Evolutionary conservation across 30 jellyfish, hydroid and myxozoan species (phyloP).

Genomic region (Aurelia sp.): DNA sequence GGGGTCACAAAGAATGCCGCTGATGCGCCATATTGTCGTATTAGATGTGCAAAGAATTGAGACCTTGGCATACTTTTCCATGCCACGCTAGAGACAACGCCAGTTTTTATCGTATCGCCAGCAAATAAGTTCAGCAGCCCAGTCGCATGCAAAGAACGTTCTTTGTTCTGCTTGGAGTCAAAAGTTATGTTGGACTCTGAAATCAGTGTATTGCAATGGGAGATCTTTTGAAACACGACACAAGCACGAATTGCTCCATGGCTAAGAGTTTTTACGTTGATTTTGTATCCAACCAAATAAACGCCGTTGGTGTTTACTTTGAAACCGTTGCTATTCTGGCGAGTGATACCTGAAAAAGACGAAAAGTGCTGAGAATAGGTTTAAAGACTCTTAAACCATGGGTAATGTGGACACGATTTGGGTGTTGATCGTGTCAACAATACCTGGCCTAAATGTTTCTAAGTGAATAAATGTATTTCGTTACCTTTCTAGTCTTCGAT

Average conservation of each 20-base stretch:
- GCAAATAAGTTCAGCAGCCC: conserved; percentile 27
- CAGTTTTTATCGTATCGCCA: conserved; percentile 32
- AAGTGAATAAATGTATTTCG: no score
- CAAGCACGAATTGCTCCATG: conserved; percentile 25
- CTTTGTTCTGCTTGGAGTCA: not conserved
- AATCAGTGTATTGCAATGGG: conserved; percentile 33
- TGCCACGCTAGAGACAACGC: conserved; percentile 5
- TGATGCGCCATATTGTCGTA: conserved; percentile 18
- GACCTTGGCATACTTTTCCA: conserved; percentile 22
- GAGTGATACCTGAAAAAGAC: no score
- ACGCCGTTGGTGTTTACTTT: conserved; percentile 19
- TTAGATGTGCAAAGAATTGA: conserved; percentile 23
- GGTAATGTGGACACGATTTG: no score
- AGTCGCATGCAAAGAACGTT: conserved; percentile 42
- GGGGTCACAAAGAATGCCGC: conserved; percentile 44
- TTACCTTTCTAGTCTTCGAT: no score
- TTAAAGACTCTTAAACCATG: no score
- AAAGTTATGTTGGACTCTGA: conserved; percentile 46
- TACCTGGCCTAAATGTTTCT: no score
- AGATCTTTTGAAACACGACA: conserved; percentile 5
- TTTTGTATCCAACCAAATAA: conserved; percentile 32
- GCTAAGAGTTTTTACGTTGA: not conserved
- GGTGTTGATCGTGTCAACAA: no score
- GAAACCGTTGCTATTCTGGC: not conserved
- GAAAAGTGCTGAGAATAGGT: no score